Conservation (phyloP, 2,113 vertebrate genomes). For the Xyrauchen texanus region DNA sequence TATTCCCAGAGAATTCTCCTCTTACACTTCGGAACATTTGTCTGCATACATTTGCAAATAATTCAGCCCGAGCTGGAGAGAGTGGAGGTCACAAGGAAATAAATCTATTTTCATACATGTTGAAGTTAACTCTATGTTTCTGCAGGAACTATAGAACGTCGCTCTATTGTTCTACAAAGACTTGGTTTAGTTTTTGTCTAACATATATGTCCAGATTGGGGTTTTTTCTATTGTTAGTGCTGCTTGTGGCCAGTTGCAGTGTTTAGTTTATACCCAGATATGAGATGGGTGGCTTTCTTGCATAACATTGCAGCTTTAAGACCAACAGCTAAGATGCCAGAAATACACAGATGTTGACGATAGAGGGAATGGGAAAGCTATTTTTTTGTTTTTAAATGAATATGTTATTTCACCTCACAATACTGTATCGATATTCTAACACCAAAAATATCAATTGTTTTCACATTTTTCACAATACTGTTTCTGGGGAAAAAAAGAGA, state of each 20-base stretch:
- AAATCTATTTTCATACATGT: conserved; percentile 62
- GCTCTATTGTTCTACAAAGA: conserved; percentile 51
- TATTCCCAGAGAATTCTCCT: conserved; percentile 76
- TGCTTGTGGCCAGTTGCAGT: conserved; percentile 20
- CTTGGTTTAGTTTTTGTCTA: conserved; percentile 23
- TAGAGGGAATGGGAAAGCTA: no score
- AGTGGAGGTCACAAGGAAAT: conserved; percentile 64
- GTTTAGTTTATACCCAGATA: conserved; percentile 46
- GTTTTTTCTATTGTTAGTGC: conserved; percentile 8
- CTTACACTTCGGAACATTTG: conserved; percentile 71
- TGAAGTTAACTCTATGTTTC: conserved; percentile 35
- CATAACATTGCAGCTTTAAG: conserved; percentile 52
- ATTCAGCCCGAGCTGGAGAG: conserved; percentile 48
- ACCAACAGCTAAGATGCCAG: background rate
- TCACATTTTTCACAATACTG: no score
- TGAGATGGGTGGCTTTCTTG: conserved; percentile 39
- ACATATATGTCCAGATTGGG: background rate
- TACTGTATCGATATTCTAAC: no score
- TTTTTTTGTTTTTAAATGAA: no score
- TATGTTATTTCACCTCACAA: no score
- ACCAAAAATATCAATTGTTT: no score
- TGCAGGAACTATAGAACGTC: conserved; percentile 15
- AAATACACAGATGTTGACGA: conserved; percentile 68
- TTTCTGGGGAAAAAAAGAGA: no score
- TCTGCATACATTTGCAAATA: conserved; percentile 70